phyloP scores from a whole-genome alignment of 2,113 vertebrate species.

The Ailurus styani region DNA sequence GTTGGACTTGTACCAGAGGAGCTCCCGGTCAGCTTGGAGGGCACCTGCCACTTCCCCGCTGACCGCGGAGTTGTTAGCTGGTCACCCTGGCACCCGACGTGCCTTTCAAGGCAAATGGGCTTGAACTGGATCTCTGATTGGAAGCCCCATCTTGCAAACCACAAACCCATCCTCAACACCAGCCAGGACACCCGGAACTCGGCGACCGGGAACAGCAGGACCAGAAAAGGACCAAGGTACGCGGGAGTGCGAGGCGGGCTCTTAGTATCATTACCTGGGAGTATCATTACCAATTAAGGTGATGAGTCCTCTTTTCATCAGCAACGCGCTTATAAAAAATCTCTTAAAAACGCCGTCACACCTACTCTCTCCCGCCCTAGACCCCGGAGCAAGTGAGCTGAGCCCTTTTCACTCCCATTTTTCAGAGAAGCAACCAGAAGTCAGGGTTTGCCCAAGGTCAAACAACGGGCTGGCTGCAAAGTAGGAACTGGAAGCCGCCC shows the following conservation, averaged over 20 bases:
- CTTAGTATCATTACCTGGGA: rapidly evolving
- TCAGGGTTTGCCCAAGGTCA: conserved; percentile 23
- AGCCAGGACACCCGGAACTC: background rate
- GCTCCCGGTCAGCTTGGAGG: background rate
- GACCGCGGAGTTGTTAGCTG: rapidly evolving
- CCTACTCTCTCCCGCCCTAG: background rate
- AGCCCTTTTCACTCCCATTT: background rate
- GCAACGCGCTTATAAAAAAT: background rate
- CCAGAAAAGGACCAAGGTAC: background rate
- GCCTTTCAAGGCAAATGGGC: background rate
- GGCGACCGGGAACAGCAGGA: background rate
- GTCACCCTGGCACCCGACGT: background rate
- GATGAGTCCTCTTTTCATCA: background rate
- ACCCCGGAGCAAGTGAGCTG: rapidly evolving
- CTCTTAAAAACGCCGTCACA: background rate
- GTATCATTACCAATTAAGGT: background rate
- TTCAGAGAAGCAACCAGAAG: background rate
- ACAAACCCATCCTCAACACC: background rate
- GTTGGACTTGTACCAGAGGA: rapidly evolving
- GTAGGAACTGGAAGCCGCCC: conserved; percentile 11
- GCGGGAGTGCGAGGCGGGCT: rapidly evolving
- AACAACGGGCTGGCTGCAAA: background rate
- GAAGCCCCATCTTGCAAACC: background rate
- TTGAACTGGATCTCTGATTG: background rate
- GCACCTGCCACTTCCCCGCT: background rate